Evolutionary conservation across 2,113 vertebrate species (phyloP), one percentile per base, ranked within the genome.

Genomic region (Oncorhynchus tshawytscha): DNA sequence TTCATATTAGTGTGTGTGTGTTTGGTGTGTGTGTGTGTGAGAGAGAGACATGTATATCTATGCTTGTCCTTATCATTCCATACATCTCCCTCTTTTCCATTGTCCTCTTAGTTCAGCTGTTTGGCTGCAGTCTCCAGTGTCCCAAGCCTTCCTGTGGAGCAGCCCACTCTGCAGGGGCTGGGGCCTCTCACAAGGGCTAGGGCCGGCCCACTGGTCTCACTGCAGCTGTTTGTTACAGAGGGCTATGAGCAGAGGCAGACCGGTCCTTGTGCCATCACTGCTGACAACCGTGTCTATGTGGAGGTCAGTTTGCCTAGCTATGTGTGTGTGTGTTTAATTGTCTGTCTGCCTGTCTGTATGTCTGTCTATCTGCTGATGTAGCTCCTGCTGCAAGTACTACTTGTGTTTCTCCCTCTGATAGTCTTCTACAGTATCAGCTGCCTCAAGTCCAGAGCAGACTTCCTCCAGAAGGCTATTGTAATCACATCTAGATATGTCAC

Each of bases 211-310:
- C 78, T 83, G 31, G 86, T 95, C 59, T 75, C 69, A 29, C 79
- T 96, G 85, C 88, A 92, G 71, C 92, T 96, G 64, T 95, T 91
- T 8, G 90, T 87, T 11, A 80, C 85, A 0, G 91, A 94, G 31
- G 71, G 73, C 78, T 93, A 90, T 31, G 49, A 89, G 79, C 66
- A 87, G 71, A 83, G 75, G 12, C 27, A 77, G 5, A 74, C 83
- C 4, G 93, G 94, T 11, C 94, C 93, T 1, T 94, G 93, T 1
- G 85, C 94, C 57, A 85, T 96, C 70, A 87, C 91, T 0, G 94
- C 93, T 0, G 86, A 92, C 67, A 91, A 92, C 51, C 91, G 92
- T 0, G 89, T 96, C 75, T 95, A 94, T 9, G 93, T 93, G 13
- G 91, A 96, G 94, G 95, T 27, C 25, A 29, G 48, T 68, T 45